Percentiles rank a stretch among this genome's conserved stretches.
Evolutionary conservation across 2,113 vertebrate genomes (phyloP).

Genomic region (Meriones unguiculatus): DNA sequence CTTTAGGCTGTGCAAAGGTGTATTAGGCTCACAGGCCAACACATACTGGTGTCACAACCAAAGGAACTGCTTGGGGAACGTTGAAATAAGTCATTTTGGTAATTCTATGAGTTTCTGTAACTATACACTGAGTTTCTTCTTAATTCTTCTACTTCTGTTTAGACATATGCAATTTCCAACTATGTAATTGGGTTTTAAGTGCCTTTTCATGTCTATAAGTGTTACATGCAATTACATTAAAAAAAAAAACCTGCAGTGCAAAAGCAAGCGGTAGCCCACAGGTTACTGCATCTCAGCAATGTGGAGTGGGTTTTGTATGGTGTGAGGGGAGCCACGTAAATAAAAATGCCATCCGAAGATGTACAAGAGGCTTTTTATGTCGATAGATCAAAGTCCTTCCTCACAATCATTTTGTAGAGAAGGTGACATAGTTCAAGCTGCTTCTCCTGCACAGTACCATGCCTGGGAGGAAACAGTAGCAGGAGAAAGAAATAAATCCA

Average conservation of each 20-base stretch:
- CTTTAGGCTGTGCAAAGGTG: not conserved
- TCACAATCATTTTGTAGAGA: constrained; percentile 29
- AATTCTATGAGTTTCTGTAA: constrained; percentile 58
- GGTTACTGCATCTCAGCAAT: not conserved
- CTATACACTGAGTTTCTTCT: constrained; percentile 51
- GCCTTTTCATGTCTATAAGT: constrained; percentile 69
- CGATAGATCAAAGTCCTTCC: not conserved
- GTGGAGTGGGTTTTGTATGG: not conserved
- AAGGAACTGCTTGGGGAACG: not conserved
- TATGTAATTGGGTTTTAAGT: constrained; percentile 72
- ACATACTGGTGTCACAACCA: not conserved
- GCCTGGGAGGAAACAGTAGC: not conserved
- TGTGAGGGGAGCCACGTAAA: not conserved
- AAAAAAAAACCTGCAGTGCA: constrained; percentile 39
- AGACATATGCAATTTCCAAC: constrained; percentile 66
- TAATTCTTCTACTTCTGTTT: constrained; percentile 71
- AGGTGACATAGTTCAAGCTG: not conserved
- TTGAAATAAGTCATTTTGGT: constrained; percentile 43
- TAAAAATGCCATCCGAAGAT: not conserved
- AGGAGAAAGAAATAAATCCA: not conserved
- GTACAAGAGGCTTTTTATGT: constrained; percentile 42
- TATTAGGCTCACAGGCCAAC: not conserved
- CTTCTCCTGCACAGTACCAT: constrained; percentile 1
- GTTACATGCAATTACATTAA: constrained; percentile 57
- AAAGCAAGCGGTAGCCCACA: constrained; percentile 49